phyloP scores from a whole-genome alignment of 2,113 vertebrate genomes.

The Forbesichthys agassizii region DNA sequence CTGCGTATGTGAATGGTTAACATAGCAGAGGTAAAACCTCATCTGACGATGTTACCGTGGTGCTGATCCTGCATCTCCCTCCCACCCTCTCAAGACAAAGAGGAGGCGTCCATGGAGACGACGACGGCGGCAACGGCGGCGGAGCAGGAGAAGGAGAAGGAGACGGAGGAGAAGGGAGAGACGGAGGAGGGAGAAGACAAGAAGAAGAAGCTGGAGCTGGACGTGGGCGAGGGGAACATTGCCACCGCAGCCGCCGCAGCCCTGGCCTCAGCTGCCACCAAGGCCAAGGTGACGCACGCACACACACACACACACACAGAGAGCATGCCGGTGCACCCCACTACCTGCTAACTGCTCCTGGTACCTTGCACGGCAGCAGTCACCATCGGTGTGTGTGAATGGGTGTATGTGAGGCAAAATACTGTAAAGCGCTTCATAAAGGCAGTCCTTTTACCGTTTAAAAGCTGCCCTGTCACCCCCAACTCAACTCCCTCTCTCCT shows the following conservation, averaged over 20 bases:
- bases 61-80: neutral
- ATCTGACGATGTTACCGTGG: neutral
- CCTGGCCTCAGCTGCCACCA: conserved; percentile 95
- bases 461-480: no score
- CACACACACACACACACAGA: neutral
- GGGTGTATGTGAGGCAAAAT: no score
- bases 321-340: no score
- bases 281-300: conserved; percentile 87
- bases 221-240: conserved; percentile 93
- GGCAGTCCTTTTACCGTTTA: no score
- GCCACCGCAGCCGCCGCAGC: conserved; percentile 96
- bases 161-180: conserved; percentile 84
- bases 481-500: neutral
- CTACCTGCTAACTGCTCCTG: no score
- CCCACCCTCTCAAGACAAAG: conserved; percentile 61
- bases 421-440: no score
- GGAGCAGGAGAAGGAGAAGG: conserved; percentile 85
- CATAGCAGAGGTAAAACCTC: neutral
- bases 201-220: conserved; percentile 88
- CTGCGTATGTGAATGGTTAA: no score
- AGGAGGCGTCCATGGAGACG: conserved; percentile 73
- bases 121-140: conserved; percentile 86
- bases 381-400: no score
- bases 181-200: conserved; percentile 82
- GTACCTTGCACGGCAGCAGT: no score